Percentiles rank a stretch among this genome's conserved stretches.
These are phyloP conservation scores for Keiferia lycopersicella DNA, from an alignment of 2,888 invertebrate genomes.

Conservation along the genomic window DNA sequence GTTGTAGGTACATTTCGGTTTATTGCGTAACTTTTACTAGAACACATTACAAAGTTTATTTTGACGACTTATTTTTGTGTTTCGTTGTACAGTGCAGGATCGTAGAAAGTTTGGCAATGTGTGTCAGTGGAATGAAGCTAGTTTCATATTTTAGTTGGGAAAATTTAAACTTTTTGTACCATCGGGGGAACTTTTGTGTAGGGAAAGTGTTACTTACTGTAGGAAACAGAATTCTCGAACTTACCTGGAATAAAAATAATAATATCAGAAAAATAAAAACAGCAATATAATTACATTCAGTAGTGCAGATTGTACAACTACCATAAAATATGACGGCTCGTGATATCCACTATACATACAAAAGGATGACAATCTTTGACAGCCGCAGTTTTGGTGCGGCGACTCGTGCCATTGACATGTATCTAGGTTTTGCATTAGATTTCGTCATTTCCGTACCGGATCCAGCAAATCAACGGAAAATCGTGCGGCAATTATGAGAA, in stretches of 20 bases:
- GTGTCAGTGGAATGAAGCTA: background rate
- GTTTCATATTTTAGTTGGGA: background rate
- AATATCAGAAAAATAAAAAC: background rate
- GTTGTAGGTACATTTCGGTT: constrained; percentile 4
- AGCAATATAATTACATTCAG: background rate
- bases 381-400: no score
- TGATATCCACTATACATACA: no score
- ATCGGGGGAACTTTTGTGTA: background rate
- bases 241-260: background rate
- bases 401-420: no score
- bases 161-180: background rate
- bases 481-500: background rate
- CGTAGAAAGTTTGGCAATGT: constrained; percentile 6
- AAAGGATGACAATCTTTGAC: no score
- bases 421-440: no score
- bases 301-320: no score
- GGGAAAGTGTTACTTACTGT: background rate
- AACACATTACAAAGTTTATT: constrained; percentile 18
- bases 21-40: constrained; percentile 15
- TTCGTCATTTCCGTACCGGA: background rate
- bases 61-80: constrained; percentile 20
- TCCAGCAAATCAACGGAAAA: background rate
- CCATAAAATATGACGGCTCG: no score
- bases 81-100: background rate
- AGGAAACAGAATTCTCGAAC: background rate